phyloP scores from a whole-genome alignment of 2,888 invertebrate species.

The Agapostemon virescens region DNA sequence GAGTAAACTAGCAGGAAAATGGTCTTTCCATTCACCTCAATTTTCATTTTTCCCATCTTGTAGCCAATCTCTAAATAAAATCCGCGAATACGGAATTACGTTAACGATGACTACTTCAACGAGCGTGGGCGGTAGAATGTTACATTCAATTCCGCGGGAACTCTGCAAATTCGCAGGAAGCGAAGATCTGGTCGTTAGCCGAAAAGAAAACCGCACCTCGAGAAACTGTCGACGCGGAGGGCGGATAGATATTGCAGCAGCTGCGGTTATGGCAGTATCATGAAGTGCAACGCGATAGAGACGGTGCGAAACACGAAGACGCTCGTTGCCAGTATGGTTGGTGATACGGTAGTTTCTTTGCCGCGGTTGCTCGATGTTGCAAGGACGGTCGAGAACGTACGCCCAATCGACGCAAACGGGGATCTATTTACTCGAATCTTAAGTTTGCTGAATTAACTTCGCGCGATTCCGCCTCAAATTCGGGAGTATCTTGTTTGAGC shows the following conservation, averaged over 20 bases:
- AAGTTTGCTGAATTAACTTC: slow-evolving; percentile 13
- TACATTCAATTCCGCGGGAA: neutral
- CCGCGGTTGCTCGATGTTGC: neutral
- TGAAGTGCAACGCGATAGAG: slow-evolving; percentile 27
- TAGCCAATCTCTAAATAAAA: neutral
- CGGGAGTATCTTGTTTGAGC: slow-evolving; percentile 5
- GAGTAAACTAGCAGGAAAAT: neutral
- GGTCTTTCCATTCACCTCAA: neutral
- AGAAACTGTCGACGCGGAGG: slow-evolving; percentile 36
- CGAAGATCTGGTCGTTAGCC: too few relatives aligned
- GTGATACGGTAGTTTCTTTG: neutral
- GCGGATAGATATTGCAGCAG: slow-evolving; percentile 54
- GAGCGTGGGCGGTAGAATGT: neutral
- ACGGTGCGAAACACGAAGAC: slow-evolving; percentile 11
- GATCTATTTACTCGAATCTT: neutral
- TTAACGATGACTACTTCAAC: neutral
- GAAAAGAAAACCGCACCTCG: slow-evolving; percentile 17
- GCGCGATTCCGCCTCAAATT: neutral
- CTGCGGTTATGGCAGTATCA: slow-evolving; percentile 50
- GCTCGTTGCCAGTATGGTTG: neutral
- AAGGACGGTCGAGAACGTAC: neutral
- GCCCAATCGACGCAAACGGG: neutral
- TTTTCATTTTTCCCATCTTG: neutral
- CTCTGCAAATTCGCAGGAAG: neutral
- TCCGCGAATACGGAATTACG: neutral